Conservation (phyloP, 2,113 vertebrate genomes). For the Pontoporia blainvillei region DNA sequence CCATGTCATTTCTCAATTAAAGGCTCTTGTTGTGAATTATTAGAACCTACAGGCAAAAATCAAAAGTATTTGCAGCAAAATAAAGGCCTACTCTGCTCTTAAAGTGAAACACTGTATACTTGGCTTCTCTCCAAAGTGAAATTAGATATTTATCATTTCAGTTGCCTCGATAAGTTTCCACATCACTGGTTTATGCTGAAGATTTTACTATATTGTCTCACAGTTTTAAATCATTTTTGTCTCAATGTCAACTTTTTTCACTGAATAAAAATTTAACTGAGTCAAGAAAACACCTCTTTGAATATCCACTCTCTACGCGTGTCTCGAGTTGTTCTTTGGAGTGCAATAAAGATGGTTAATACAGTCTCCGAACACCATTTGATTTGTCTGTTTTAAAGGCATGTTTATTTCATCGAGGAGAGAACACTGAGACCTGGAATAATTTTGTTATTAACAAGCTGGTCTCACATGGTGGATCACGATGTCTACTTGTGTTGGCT, state of each 20-base stretch:
- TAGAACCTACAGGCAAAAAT: conserved; percentile 59
- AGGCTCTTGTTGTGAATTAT: conserved; percentile 36
- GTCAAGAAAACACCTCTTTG: conserved; percentile 66
- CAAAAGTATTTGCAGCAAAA: conserved; percentile 52
- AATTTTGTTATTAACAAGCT: not conserved
- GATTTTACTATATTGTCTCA: conserved; percentile 76
- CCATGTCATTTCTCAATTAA: conserved; percentile 40
- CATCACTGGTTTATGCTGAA: conserved; percentile 73
- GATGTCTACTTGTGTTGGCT: not conserved
- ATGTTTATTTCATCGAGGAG: not conserved
- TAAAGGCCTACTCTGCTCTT: conserved; percentile 59
- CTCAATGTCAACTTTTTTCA: conserved; percentile 73
- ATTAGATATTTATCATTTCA: conserved; percentile 67
- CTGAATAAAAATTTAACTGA: conserved; percentile 77
- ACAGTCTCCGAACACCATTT: not conserved
- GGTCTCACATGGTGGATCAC: not conserved
- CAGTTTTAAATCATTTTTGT: conserved; percentile 78
- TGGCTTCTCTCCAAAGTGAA: conserved; percentile 63
- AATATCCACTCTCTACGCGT: not conserved
- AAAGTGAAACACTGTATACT: conserved; percentile 61
- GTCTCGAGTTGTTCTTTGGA: conserved; percentile 36
- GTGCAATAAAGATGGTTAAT: conserved; percentile 9
- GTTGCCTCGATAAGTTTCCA: conserved; percentile 63
- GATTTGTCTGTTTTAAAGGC: not conserved
- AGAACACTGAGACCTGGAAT: not conserved